A percentile compares a stretch with the other conserved stretches of the same genome.
Evolutionary conservation across 2,888 invertebrate species (phyloP).

Genomic region (Leptogaster cylindrica): DNA sequence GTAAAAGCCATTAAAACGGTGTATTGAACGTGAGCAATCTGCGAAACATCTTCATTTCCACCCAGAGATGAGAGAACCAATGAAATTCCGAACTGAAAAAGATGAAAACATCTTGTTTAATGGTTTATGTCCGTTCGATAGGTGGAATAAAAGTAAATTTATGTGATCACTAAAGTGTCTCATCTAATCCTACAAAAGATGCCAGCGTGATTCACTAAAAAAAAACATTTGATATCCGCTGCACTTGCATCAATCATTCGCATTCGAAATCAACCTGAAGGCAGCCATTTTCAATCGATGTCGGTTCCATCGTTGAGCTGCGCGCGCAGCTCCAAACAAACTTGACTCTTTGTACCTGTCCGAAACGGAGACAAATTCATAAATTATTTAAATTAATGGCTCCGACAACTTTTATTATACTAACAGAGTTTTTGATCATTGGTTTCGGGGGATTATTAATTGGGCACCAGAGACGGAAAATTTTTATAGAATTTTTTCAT

Average conservation of each 20-base stretch:
- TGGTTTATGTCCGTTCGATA: no score
- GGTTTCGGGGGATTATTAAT: background rate
- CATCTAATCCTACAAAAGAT: background rate
- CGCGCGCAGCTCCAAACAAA: background rate
- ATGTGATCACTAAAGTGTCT: background rate
- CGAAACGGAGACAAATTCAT: conserved; percentile 2
- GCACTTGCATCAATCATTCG: background rate
- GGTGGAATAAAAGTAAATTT: background rate
- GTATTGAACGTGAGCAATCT: no score
- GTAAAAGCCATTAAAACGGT: no score
- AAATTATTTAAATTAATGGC: conserved; percentile 10
- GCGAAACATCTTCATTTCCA: no score
- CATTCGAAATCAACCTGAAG: conserved; percentile 1
- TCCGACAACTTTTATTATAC: background rate
- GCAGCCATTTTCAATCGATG: background rate
- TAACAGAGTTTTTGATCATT: background rate
- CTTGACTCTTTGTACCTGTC: background rate
- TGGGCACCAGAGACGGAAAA: background rate
- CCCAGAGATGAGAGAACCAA: no score
- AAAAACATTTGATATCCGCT: background rate
- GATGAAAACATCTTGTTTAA: no score
- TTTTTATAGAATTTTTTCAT: background rate
- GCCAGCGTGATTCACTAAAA: background rate
- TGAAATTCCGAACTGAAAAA: no score
- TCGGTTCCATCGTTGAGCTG: background rate